Evolutionary conservation across 2,888 invertebrate species (phyloP).

Genomic region (Microplitis manilae): DNA sequence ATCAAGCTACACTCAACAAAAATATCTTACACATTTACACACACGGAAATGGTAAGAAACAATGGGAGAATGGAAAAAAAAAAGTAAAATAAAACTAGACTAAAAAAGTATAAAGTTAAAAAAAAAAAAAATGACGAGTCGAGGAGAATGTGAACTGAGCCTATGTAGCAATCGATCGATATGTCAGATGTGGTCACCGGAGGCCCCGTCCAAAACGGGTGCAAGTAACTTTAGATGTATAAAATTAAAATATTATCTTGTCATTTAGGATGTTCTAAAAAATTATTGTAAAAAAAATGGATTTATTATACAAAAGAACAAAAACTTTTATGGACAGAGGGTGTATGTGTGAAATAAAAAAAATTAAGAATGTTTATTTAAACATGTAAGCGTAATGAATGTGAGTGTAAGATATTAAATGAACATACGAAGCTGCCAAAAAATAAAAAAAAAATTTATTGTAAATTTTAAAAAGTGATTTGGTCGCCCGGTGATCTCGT

Average conservation of each 20-base stretch:
- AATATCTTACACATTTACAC: constrained; percentile 37
- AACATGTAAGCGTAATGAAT: constrained; percentile 44
- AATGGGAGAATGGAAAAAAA: constrained; percentile 39
- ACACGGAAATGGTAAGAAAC: constrained; percentile 27
- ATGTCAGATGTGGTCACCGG: constrained; percentile 62
- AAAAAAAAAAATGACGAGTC: constrained; percentile 36
- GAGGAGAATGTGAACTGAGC: constrained; percentile 43
- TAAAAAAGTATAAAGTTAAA: constrained; percentile 32
- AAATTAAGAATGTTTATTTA: constrained; percentile 43
- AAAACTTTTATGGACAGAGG: constrained; percentile 44
- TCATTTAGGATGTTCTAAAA: constrained; percentile 63
- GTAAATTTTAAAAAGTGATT: constrained; percentile 62
- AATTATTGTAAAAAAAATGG: constrained; percentile 67
- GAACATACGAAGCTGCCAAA: constrained; percentile 41
- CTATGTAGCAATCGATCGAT: constrained; percentile 50
- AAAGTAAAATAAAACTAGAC: constrained; percentile 43
- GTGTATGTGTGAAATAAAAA: constrained; percentile 43
- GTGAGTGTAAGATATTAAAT: constrained; percentile 31
- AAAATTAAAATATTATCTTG: constrained; percentile 61
- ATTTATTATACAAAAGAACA: constrained; percentile 58
- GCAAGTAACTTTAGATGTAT: constrained; percentile 69
- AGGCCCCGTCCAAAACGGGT: constrained; percentile 68
- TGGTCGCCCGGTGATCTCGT: constrained; percentile 67
- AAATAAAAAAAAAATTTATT: constrained; percentile 52
- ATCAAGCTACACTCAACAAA: constrained; percentile 19